phyloP scores from a whole-genome alignment of 2,797 vertebrate genomes.

The Hylomyscus alleni region DNA sequence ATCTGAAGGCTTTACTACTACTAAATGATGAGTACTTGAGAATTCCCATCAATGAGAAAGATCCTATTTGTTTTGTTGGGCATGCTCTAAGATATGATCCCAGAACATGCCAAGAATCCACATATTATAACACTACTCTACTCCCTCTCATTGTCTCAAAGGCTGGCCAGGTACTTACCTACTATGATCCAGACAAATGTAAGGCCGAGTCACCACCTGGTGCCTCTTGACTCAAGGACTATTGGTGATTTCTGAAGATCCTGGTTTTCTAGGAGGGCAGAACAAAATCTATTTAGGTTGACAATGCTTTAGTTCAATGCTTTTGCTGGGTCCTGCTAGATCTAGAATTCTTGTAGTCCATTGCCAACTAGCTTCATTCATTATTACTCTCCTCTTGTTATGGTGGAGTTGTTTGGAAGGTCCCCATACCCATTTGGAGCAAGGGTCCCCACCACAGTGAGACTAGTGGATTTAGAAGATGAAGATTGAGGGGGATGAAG shows the following conservation, averaged over 20 bases:
- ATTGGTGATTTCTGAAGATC: background rate
- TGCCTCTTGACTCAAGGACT: background rate
- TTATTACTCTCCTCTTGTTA: background rate
- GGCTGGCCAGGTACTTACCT: background rate
- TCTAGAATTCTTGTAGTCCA: background rate
- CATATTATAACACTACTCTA: background rate
- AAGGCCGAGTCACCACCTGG: background rate
- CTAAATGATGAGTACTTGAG: conserved; percentile 18
- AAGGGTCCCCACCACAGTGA: background rate
- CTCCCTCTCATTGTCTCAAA: background rate
- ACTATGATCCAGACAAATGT: background rate
- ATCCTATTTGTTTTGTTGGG: background rate
- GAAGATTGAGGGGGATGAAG: background rate
- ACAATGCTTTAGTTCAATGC: background rate
- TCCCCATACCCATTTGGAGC: background rate
- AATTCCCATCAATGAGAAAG: conserved; percentile 29
- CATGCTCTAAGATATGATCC: background rate
- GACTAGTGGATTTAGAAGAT: background rate
- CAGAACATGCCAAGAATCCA: background rate
- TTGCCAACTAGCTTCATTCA: background rate
- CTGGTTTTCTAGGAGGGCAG: background rate
- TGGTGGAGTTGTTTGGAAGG: background rate
- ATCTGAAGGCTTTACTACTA: conserved; percentile 44
- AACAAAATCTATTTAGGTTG: conserved; percentile 50
- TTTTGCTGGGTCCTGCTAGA: background rate